phyloP scores from a whole-genome alignment of 2,113 vertebrate genomes.

The Catharus bicknelli region DNA sequence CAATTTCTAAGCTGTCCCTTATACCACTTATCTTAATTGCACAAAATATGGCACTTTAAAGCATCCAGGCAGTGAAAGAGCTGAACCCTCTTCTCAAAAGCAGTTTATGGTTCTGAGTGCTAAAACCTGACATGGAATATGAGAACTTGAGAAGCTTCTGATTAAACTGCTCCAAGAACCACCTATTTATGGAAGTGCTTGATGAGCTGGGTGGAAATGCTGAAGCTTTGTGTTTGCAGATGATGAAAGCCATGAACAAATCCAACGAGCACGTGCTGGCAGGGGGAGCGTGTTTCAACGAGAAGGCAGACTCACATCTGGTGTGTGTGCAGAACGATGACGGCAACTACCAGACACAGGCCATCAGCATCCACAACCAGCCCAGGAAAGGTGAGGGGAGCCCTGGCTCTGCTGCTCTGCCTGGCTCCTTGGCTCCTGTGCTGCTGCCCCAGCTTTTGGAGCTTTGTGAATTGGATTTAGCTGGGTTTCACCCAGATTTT shows the following conservation, averaged over 20 bases:
- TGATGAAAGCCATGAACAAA: conserved; percentile 99
- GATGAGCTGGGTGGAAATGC: neutral
- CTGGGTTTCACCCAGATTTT: neutral
- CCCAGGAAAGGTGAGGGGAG: conserved; percentile 86
- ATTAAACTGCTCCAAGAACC: neutral
- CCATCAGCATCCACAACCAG: conserved; percentile 98
- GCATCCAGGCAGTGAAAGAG: neutral
- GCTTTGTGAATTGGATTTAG: neutral
- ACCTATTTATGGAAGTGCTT: neutral
- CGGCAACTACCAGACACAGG: conserved; percentile 98
- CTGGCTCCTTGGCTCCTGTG: neutral
- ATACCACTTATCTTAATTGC: neutral
- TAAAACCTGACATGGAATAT: neutral
- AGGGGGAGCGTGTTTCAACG: conserved; percentile 94
- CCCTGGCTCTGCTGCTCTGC: neutral
- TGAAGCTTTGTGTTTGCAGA: conserved; percentile 73
- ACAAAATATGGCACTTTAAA: neutral
- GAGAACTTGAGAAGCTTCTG: neutral
- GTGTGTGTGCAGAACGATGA: conserved; percentile 98
- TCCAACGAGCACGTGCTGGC: conserved; percentile 98
- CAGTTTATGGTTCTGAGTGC: neutral
- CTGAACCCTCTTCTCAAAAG: neutral
- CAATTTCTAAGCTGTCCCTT: neutral
- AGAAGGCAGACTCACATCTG: conserved; percentile 93
- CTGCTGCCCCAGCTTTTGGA: neutral